Percentiles rank a stretch among this genome's conserved stretches.
Conservation (phyloP, 2,113 vertebrate genomes). For the Caranx melampygus region DNA sequence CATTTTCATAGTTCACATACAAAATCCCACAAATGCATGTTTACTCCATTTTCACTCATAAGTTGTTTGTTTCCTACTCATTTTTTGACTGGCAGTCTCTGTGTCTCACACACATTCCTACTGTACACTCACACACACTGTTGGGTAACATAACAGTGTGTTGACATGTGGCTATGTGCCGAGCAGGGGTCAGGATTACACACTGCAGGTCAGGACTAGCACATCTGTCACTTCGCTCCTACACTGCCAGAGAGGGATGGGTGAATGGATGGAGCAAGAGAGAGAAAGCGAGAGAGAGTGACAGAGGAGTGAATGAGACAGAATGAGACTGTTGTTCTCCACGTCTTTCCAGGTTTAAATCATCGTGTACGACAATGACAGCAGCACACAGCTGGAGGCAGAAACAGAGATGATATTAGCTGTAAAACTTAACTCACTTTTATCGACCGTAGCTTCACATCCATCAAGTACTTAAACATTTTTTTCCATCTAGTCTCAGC, state of each 20-base stretch:
- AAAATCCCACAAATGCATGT: background rate
- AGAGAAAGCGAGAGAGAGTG: background rate
- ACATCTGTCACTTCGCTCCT: constrained; percentile 67
- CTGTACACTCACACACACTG: constrained; percentile 28
- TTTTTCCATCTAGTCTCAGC: background rate
- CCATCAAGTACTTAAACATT: background rate
- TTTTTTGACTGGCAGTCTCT: background rate
- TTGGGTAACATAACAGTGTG: constrained; percentile 41
- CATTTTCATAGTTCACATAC: too few species aligned
- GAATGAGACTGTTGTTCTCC: background rate
- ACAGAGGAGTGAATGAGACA: background rate
- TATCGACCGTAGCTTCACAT: background rate
- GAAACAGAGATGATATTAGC: background rate
- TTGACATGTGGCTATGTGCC: constrained; percentile 41
- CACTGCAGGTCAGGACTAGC: constrained; percentile 54
- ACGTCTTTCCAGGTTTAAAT: background rate
- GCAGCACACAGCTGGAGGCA: constrained; percentile 2
- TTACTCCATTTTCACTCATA: background rate
- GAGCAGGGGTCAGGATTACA: constrained; percentile 55
- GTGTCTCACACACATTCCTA: background rate
- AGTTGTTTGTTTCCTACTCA: background rate
- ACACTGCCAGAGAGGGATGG: constrained; percentile 12
- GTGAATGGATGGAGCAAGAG: background rate
- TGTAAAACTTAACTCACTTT: constrained; percentile 1
- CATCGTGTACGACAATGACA: constrained; percentile 17